A percentile compares a stretch with the other conserved stretches of the same genome.
These are phyloP conservation scores for Thymelicus acteon DNA, from an alignment of 2,888 invertebrate genomes.

Conservation along the genomic window DNA sequence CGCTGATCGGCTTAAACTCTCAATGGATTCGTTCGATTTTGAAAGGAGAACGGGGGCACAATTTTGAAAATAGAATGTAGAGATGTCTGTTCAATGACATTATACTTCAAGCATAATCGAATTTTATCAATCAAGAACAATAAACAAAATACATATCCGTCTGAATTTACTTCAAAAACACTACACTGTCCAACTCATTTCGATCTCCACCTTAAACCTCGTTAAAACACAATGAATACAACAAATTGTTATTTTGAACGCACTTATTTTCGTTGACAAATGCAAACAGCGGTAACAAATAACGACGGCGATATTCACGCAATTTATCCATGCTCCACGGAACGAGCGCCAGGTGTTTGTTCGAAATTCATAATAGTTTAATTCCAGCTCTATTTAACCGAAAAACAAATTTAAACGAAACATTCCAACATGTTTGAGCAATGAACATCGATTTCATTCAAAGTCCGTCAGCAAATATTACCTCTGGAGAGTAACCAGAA, in stretches of 20 bases:
- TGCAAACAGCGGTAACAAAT: slow-evolving; percentile 53
- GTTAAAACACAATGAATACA: slow-evolving; percentile 1
- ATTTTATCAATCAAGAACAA: no score
- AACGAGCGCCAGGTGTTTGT: slow-evolving; percentile 57
- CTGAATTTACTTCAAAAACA: neutral
- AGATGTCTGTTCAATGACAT: no score
- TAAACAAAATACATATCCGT: no score
- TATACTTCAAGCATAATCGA: no score
- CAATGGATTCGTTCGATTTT: no score
- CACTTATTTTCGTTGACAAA: slow-evolving; percentile 54
- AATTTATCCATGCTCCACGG: slow-evolving; percentile 53
- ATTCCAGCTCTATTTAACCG: slow-evolving; percentile 48
- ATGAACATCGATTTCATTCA: slow-evolving; percentile 21
- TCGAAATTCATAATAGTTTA: slow-evolving; percentile 57
- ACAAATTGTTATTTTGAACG: slow-evolving; percentile 17
- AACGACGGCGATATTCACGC: slow-evolving; percentile 54
- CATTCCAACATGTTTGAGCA: slow-evolving; percentile 17
- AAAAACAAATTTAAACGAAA: slow-evolving; percentile 41
- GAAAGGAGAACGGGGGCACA: no score
- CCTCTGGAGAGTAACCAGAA: neutral
- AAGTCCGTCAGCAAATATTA: slow-evolving; percentile 12
- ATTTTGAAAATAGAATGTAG: no score
- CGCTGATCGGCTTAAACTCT: no score
- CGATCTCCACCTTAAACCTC: neutral
- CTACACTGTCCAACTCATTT: neutral